phyloP scores from a whole-genome alignment of 2,888 invertebrate species.

The Syritta pipiens region DNA sequence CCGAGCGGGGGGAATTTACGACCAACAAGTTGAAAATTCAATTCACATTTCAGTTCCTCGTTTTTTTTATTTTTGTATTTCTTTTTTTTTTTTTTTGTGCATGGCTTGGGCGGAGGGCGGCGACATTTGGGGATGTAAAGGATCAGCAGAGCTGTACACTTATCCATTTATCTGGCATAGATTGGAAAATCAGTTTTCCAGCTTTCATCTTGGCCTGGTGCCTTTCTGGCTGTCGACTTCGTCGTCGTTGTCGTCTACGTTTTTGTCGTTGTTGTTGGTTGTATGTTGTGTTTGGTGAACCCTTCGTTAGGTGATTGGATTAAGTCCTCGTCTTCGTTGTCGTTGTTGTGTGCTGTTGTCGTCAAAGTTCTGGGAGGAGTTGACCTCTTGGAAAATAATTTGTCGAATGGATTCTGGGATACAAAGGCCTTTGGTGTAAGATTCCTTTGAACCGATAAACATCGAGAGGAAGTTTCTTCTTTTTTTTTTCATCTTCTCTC shows the following conservation, averaged over 20 bases:
- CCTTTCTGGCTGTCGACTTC: neutral
- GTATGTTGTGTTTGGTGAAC: no score
- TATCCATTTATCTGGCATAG: conserved; percentile 68
- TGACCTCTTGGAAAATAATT: conserved; percentile 66
- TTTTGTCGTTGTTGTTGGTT: conserved; percentile 59
- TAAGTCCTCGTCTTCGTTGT: conserved; percentile 51
- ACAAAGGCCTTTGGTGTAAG: conserved; percentile 28
- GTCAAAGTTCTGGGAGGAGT: conserved; percentile 48
- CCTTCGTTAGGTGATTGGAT: conserved; percentile 68
- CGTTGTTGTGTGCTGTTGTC: conserved; percentile 1
- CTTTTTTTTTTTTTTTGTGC: conserved; percentile 16
- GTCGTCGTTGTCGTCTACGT: conserved; percentile 22
- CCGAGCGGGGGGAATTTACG: conserved; percentile 27
- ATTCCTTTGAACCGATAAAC: conserved; percentile 55
- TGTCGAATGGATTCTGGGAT: conserved; percentile 56
- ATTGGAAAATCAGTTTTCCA: conserved; percentile 68
- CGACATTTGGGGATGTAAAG: conserved; percentile 56
- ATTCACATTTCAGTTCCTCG: conserved; percentile 66
- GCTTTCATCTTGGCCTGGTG: conserved; percentile 53
- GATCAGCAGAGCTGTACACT: conserved; percentile 46
- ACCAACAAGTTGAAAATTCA: conserved; percentile 70
- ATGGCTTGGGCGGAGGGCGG: neutral
- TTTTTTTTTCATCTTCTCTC: conserved; percentile 32
- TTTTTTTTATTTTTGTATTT: conserved; percentile 26
- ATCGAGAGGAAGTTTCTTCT: conserved; percentile 41